Evolutionary conservation across 2,113 vertebrate genomes (phyloP), one percentile per base, ranked within the genome.

Genomic region (Eurystomus gularis): DNA sequence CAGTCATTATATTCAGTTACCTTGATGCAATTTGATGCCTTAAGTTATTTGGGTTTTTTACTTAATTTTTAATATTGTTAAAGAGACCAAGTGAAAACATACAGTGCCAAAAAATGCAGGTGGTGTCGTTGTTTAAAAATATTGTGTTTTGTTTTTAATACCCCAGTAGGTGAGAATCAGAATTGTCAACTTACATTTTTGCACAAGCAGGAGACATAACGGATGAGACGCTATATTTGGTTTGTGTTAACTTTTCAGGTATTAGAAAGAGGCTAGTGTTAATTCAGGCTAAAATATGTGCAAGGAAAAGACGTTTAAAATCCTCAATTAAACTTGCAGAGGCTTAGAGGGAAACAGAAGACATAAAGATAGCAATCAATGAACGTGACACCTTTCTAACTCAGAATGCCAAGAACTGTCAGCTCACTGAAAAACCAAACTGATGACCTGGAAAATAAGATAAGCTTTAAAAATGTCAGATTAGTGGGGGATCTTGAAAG

Each of bases 381-480:
- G 83, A 86, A 83, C 6, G 28, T n/a, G 80, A 90, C 55, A 61
- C 62, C 95, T 97, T 61, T 66, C 80, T 93, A 86, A 78, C 73
- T 84, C 48, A 86, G 86, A 96, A 94, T 85, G 82, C 75, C 90
- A 96, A 23, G 75, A 69, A 49, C 57, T 93, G 58, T 90, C 68
- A 97, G 44, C 82, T 62, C 62, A 68, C 90, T 77, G 93, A 48
- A 82, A 95, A 97, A 97, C 79, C 92, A 96, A 91, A 72, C 76
- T 48, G 83, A 94, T 96, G 91, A 94, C 96, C 95, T 95, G 64
- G 78, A 97, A 97, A 96, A 94, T 88, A 94, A 96, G 70, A 91
- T 82, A 96, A 93, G 77, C 94, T 97, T 97, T 96, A 37, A 91
- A 98, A 98, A 97, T 97, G 93, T 94, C 96, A 93, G 55, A 73